phyloP scores from a whole-genome alignment of 2,797 vertebrate species.

The Macropodus opercularis region DNA sequence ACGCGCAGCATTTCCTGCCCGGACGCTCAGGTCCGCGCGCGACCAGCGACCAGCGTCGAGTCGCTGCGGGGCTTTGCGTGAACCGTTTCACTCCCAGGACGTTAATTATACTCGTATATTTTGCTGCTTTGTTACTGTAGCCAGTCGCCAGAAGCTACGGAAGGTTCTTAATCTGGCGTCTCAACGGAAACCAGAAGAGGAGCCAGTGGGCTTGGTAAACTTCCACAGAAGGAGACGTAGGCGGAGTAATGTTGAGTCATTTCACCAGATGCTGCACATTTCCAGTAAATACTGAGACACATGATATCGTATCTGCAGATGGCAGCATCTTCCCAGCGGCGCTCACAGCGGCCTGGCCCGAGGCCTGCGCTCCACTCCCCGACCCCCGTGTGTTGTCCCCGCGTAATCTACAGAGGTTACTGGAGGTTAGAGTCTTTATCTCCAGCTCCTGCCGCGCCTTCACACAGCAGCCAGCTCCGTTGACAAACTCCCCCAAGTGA shows the following conservation, averaged over 20 bases:
- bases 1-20: slow-evolving; percentile 65
- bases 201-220: not conserved
- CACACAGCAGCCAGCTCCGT: too few species aligned
- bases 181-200: slow-evolving; percentile 14
- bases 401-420: not conserved
- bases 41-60: too few species aligned
- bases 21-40: slow-evolving; percentile 30
- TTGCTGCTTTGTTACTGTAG: too few species aligned
- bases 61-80: too few species aligned
- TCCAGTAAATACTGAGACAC: slow-evolving; percentile 55
- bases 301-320: slow-evolving; percentile 56
- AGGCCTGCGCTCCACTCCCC: too few species aligned
- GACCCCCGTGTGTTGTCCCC: not conserved
- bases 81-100: too few species aligned
- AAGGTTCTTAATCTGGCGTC: not conserved
- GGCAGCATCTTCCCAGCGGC: slow-evolving; percentile 39
- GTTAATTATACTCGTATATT: too few species aligned
- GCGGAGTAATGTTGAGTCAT: slow-evolving; percentile 62
- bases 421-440: not conserved
- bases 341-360: too few species aligned
- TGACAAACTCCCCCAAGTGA: too few species aligned
- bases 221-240: slow-evolving; percentile 51
- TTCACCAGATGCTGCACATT: slow-evolving; percentile 37
- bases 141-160: too few species aligned
- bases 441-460: not conserved